Conservation (phyloP, 2,888 invertebrate genomes). For the Nomada ferruginata region DNA sequence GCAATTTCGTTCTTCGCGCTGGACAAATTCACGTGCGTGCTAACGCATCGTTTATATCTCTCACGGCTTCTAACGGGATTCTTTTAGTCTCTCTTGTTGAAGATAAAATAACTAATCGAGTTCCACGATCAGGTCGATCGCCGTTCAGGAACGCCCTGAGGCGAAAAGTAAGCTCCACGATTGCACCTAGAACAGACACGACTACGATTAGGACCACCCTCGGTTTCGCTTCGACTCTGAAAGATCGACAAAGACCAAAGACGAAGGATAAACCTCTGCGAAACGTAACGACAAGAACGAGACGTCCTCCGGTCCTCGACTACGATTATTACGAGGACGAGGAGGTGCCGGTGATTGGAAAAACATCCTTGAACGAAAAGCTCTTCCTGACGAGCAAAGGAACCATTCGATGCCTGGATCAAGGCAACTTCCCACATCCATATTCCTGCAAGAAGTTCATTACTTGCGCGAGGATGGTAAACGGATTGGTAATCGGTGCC, state of each 20-base stretch:
- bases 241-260: constrained; percentile 48
- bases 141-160: constrained; percentile 77
- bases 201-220: constrained; percentile 56
- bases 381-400: constrained; percentile 86
- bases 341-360: constrained; percentile 86
- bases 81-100: constrained; percentile 12
- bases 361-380: constrained; percentile 86
- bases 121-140: constrained; percentile 76
- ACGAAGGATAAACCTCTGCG: constrained; percentile 48
- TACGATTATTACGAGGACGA: constrained; percentile 91
- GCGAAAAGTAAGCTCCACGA: constrained; percentile 82
- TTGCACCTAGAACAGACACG: constrained; percentile 74
- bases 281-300: constrained; percentile 68
- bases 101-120: constrained; percentile 57
- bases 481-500: constrained; percentile 92
- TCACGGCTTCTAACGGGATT: constrained; percentile 36
- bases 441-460: constrained; percentile 96
- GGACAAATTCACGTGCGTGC: constrained; percentile 15
- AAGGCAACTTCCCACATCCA: constrained; percentile 96
- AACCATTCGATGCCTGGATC: constrained; percentile 93
- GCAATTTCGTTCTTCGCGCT: constrained; percentile 21
- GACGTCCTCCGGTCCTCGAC: constrained; percentile 83
- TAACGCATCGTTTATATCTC: constrained; percentile 27
- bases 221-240: constrained; percentile 62
- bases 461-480: constrained; percentile 93